Evolutionary conservation across 2,113 vertebrate species (phyloP).

Genomic region (Sinocyclocheilus anshuiensis): DNA sequence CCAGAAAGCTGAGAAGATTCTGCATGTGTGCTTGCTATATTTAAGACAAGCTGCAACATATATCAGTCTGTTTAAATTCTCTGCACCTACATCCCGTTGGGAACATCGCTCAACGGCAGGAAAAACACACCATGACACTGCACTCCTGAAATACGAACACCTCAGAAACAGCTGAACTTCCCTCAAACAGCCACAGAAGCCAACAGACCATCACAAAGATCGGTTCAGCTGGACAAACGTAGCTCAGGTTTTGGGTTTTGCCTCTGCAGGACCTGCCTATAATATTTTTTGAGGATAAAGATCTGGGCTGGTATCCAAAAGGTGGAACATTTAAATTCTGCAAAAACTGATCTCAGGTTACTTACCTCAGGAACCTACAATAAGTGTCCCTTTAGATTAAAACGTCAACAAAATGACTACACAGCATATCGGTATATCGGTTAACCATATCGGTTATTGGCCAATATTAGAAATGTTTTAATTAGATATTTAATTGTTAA

Average conservation of each 20-base stretch:
- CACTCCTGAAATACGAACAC: constrained; percentile 25
- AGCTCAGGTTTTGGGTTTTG: neutral
- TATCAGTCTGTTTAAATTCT: constrained; percentile 14
- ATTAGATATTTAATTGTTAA: neutral
- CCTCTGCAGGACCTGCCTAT: neutral
- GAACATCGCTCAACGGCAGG: neutral
- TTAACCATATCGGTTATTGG: neutral
- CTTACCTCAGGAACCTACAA: neutral
- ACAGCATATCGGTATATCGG: neutral
- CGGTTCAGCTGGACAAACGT: neutral
- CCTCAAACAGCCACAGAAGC: neutral
- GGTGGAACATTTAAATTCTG: neutral
- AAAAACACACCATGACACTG: constrained; percentile 29
- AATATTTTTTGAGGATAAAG: neutral
- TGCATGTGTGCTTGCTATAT: constrained; percentile 21
- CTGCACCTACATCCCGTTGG: no score
- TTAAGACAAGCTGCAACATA: constrained; percentile 5
- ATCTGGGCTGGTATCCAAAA: constrained; percentile 20
- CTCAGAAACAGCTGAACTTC: neutral
- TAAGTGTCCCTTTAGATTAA: neutral
- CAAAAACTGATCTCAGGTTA: neutral
- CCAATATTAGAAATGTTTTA: neutral
- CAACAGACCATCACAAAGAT: constrained; percentile 19
- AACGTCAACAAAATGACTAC: neutral
- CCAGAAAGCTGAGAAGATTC: neutral